Percentiles rank a stretch among this genome's conserved stretches.
phyloP scores from a whole-genome alignment of 2,113 vertebrate species.

The Oncorhynchus gorbuscha region DNA sequence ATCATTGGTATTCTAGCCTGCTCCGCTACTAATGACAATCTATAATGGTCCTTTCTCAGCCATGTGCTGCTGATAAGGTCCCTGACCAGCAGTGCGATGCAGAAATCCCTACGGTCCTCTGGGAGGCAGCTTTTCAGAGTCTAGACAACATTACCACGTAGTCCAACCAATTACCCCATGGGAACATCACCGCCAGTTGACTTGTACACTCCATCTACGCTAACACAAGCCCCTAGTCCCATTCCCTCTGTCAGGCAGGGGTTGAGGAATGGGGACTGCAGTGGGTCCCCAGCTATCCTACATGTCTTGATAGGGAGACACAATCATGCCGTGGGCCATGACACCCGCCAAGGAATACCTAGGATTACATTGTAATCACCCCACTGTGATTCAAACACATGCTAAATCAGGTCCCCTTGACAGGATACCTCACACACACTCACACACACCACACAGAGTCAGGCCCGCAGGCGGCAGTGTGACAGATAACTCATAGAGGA shows the following conservation, averaged over 20 bases:
- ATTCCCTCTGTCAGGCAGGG: neutral
- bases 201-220: neutral
- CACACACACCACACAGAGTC: neutral
- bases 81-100: neutral
- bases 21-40: neutral
- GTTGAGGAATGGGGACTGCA: neutral
- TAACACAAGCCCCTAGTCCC: neutral
- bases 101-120: neutral
- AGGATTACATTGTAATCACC: constrained; percentile 68
- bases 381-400: constrained; percentile 62
- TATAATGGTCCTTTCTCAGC: neutral
- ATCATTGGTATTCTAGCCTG: neutral
- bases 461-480: constrained; percentile 37
- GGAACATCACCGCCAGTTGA: neutral
- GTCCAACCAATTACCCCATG: neutral
- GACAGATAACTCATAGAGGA: constrained; percentile 57
- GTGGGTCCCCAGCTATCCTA: neutral
- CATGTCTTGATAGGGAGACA: constrained; percentile 60
- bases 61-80: neutral
- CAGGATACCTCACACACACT: constrained; percentile 38
- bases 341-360: constrained; percentile 63
- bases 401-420: constrained; percentile 57
- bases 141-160: neutral
- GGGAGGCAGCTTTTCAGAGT: neutral
- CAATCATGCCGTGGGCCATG: constrained; percentile 61